Conservation (phyloP, 2,113 vertebrate genomes). For the Misgurnus mizolepis region DNA sequence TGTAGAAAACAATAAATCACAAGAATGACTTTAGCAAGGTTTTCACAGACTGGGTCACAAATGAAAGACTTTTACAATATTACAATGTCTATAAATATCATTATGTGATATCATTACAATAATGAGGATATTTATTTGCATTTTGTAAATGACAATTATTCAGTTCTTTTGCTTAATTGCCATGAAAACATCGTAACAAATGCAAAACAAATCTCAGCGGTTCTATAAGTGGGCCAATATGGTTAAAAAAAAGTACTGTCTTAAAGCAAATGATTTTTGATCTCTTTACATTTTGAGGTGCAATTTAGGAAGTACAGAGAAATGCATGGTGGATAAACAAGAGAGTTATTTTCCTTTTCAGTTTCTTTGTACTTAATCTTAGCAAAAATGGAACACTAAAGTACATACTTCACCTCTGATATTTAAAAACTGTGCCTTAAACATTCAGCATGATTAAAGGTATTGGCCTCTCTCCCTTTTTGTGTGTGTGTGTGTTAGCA, state of each 20-base stretch:
- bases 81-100: not conserved
- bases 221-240: too few species aligned
- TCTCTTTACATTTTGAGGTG: too few species aligned
- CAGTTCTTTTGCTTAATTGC: not conserved
- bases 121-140: not conserved
- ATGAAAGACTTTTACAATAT: too few species aligned
- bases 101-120: not conserved
- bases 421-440: slow-evolving; percentile 32
- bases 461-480: not conserved
- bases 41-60: too few species aligned
- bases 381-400: not conserved
- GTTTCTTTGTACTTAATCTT: slow-evolving; percentile 7
- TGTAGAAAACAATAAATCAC: too few species aligned
- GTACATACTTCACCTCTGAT: slow-evolving; percentile 23
- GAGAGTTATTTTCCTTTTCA: not conserved
- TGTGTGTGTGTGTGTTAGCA: slow-evolving; percentile 33
- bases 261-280: too few species aligned
- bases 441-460: slow-evolving; percentile 21
- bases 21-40: too few species aligned
- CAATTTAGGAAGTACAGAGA: not conserved
- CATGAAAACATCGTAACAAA: not conserved
- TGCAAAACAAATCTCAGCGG: not conserved
- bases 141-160: not conserved
- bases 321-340: not conserved
- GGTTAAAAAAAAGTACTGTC: too few species aligned